A percentile compares a stretch with the other conserved stretches of the same genome.
Evolutionary conservation across 30 jellyfish, hydroid and myxozoan species (phyloP).

Genomic region (Chrysaora quinquecirrha): DNA sequence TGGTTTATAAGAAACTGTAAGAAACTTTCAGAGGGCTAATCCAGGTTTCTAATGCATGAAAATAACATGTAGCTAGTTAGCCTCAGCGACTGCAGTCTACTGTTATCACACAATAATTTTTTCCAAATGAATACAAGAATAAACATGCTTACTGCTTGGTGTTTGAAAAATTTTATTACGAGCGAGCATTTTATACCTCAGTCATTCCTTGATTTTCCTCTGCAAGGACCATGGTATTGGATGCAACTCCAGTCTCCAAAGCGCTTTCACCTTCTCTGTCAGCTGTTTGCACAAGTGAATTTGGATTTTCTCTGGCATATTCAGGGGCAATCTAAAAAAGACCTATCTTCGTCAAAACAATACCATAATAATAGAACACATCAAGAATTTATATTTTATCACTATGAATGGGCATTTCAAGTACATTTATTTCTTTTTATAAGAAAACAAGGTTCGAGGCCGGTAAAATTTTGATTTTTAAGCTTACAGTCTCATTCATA

Average conservation of each 20-base stretch:
- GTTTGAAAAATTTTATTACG: constrained; percentile 2
- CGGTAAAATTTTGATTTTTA: neutral
- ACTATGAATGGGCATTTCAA: neutral
- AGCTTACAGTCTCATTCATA: neutral
- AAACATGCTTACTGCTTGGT: neutral
- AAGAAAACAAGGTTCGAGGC: neutral
- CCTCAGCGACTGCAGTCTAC: neutral
- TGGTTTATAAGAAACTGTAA: too few relatives aligned
- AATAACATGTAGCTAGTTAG: neutral
- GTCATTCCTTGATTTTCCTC: constrained; percentile 4
- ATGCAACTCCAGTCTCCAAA: constrained; percentile 16
- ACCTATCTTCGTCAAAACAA: neutral
- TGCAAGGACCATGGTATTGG: constrained; percentile 5
- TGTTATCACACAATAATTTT: neutral
- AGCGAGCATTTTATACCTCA: constrained; percentile 1
- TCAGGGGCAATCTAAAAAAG: constrained; percentile 11
- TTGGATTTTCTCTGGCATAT: constrained; percentile 17
- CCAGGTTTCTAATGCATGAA: neutral
- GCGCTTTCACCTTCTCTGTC: constrained; percentile 2
- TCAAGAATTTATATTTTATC: neutral
- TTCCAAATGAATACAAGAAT: neutral
- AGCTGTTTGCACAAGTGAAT: neutral
- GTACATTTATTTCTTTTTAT: neutral
- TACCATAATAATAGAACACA: neutral
- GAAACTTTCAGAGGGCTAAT: neutral